A percentile compares a stretch with the other conserved stretches of the same genome.
Evolutionary conservation across 2,797 vertebrate genomes (phyloP).

Genomic region (Gadopsis bispinosus): DNA sequence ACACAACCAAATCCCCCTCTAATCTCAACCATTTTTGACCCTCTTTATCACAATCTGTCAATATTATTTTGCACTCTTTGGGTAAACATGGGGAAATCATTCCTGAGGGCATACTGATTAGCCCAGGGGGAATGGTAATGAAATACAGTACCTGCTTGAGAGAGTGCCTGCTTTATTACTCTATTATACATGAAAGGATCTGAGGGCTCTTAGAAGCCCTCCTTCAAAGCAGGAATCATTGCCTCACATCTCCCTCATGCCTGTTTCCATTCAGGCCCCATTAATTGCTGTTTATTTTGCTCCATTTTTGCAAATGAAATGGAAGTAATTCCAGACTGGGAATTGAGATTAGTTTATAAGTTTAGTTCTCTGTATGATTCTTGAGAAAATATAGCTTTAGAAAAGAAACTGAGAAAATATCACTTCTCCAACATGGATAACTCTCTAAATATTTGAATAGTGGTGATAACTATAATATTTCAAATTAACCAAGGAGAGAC

Average conservation of each 20-base stretch:
- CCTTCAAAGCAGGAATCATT: conserved; percentile 74
- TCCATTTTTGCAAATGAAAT: conserved; percentile 58
- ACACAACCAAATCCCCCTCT: conserved; percentile 27
- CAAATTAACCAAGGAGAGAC: not conserved
- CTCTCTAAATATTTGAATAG: not conserved
- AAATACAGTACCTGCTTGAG: conserved; percentile 74
- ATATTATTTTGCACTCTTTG: conserved; percentile 58
- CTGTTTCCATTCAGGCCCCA: conserved; percentile 61
- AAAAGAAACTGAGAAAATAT: not conserved
- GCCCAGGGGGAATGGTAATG: conserved; percentile 61
- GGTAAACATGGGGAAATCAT: conserved; percentile 66
- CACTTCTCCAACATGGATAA: not conserved
- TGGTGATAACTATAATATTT: not conserved
- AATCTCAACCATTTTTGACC: conserved; percentile 20
- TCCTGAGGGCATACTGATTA: conserved; percentile 66
- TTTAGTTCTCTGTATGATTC: not conserved
- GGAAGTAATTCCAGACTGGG: conserved; percentile 21
- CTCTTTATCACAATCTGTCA: conserved; percentile 48
- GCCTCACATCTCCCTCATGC: conserved; percentile 55
- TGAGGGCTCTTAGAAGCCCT: conserved; percentile 66
- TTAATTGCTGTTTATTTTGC: conserved; percentile 73
- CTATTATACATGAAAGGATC: conserved; percentile 77
- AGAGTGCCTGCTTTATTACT: conserved; percentile 71
- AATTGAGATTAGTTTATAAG: conserved; percentile 16
- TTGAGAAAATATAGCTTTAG: conserved; percentile 10